Evolutionary conservation across 2,797 vertebrate species (phyloP).

Genomic region (Tapera naevia): DNA sequence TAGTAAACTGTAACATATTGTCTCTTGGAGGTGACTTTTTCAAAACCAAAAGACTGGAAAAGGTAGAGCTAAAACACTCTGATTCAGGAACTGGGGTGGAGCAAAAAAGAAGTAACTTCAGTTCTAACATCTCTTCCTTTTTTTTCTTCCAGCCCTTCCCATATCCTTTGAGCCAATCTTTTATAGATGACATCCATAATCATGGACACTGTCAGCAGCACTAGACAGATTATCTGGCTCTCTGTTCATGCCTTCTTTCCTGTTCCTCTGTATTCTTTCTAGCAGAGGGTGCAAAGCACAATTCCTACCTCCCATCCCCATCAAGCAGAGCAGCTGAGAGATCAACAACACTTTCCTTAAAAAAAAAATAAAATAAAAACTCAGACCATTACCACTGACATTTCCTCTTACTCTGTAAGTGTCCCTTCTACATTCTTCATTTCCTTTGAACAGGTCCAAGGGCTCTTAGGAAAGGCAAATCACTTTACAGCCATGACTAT

Average conservation of each 20-base stretch:
- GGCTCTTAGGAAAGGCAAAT: not conserved
- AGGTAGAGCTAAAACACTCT: not conserved
- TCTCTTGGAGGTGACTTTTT: not conserved
- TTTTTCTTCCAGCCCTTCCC: not conserved
- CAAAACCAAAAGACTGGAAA: not conserved
- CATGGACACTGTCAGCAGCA: not conserved
- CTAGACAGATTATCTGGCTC: not conserved
- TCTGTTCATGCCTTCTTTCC: not conserved
- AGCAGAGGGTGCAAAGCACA: not conserved
- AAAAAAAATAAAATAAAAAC: not conserved
- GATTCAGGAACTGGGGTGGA: not conserved
- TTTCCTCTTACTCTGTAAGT: not conserved
- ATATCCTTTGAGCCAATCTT: not conserved
- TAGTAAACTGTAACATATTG: not conserved
- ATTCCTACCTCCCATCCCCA: accelerated
- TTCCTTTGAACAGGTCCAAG: not conserved
- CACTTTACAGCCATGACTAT: not conserved
- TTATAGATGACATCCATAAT: not conserved
- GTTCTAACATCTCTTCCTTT: not conserved
- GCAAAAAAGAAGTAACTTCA: not conserved
- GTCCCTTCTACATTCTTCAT: not conserved
- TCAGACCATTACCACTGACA: not conserved
- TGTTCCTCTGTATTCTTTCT: not conserved
- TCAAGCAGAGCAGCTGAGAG: not conserved
- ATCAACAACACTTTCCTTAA: not conserved